Base-by-base conservation (phyloP, 1,140 invertebrate species). In the Epicauta chinensis region DNA sequence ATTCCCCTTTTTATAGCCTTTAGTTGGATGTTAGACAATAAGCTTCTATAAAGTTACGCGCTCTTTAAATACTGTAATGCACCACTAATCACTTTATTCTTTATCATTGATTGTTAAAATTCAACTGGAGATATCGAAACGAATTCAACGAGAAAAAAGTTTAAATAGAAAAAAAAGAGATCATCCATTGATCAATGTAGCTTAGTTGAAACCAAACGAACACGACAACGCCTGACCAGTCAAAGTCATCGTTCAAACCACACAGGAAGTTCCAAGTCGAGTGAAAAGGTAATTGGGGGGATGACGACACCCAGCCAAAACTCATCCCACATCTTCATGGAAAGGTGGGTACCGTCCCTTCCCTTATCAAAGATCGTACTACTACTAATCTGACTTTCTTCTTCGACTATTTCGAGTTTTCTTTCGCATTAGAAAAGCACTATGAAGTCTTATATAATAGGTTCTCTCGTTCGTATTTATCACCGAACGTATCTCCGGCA, bases 401-500 rank as follows among this genome's bases (percentile, higher is more conserved):
- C n/a, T n/a, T n/a, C n/a, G n/a, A n/a, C 57, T 59, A 62, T 62
- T 62, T 59, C 51, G 59, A 62, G 57, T 62, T 62, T 61, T 23
- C 57, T 59, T 59, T 56, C 56, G 53, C 56, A 59, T 61, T 61
- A 61, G 34, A 51, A 53, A 51, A 45, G 53, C 50, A 44, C 56
- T 54, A 59, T 51, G 49, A 54, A 35, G 59, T 52, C 56, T 64
- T 55, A 56, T 45, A 56, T 61, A 61, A 61, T 61, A 61, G 59
- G 46, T 58, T 54, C 54, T n/a, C n/a, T 23, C 23, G 32, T 41
- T 50, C 53, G 50, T 55, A 64, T 64, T 62, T 64, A 64, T 64
- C 62, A 62, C 62, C 54, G 60, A 23, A 5, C 23, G 23, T 60
- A 62, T 64, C 59, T 64, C 59, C 60, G 58, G 62, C 62, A 64